Conservation (phyloP, 2,113 vertebrate genomes). For the Acanthochromis polyacanthus region DNA sequence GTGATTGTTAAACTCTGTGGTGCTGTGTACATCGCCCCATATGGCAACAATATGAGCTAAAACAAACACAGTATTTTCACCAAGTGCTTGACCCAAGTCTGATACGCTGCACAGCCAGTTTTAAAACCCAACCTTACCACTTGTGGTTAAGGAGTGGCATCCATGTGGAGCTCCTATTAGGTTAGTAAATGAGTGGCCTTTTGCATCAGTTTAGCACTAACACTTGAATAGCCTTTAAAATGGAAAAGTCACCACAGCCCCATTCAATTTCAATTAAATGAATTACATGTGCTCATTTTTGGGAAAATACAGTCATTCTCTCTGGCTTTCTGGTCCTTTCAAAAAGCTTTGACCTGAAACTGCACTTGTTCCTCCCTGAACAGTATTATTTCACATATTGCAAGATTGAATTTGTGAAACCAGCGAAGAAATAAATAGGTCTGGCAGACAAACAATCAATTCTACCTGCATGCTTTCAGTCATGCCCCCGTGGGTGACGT, state of each 20-base stretch:
- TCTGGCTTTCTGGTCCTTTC: constrained; percentile 23
- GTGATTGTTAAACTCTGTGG: constrained; percentile 19
- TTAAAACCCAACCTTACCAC: constrained; percentile 35
- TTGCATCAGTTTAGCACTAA: constrained; percentile 44
- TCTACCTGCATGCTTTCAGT: constrained; percentile 40
- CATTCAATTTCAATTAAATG: constrained; percentile 41
- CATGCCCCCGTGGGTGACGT: constrained; percentile 30
- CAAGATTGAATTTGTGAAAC: constrained; percentile 26
- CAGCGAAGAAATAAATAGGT: constrained; percentile 29
- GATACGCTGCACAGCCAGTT: constrained; percentile 25
- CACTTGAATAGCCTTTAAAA: constrained; percentile 33
- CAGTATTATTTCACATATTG: constrained; percentile 20
- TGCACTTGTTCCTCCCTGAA: constrained; percentile 35
- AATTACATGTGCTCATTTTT: constrained; percentile 36
- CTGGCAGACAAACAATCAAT: constrained; percentile 45
- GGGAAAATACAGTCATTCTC: constrained; percentile 19
- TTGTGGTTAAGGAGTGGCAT: constrained; percentile 44
- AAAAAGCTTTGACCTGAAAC: background rate
- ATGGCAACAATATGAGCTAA: constrained; percentile 1
- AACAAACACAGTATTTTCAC: constrained; percentile 7
- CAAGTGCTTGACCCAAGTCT: background rate
- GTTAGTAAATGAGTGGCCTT: constrained; percentile 43
- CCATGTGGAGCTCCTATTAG: constrained; percentile 22
- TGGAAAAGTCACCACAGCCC: constrained; percentile 31
- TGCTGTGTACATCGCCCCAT: background rate